phyloP scores from a whole-genome alignment of 2,797 vertebrate genomes.

The Loris lydekkerianus region DNA sequence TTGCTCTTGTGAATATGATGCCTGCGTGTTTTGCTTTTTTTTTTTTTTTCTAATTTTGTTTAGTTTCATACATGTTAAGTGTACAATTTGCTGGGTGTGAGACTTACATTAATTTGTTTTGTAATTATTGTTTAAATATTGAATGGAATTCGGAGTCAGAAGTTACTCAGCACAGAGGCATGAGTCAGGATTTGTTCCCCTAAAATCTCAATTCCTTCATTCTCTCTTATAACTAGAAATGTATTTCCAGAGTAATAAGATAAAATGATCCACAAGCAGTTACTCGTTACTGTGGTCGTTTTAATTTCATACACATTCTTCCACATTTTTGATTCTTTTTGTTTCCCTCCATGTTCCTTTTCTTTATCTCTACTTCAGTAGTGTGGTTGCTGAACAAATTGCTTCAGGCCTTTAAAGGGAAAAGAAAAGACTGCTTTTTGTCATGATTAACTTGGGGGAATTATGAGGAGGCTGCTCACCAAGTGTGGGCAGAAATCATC shows the following conservation, averaged over 20 bases:
- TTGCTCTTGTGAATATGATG: background rate
- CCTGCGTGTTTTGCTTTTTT: background rate
- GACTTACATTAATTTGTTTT: background rate
- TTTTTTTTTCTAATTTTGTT: background rate
- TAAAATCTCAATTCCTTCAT: background rate
- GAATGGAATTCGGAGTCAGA: conserved; percentile 16
- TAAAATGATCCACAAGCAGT: background rate
- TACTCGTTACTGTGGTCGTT: background rate
- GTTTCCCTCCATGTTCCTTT: conserved; percentile 62
- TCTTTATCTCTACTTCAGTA: conserved; percentile 74
- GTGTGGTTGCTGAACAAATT: conserved; percentile 74
- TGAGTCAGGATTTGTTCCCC: background rate
- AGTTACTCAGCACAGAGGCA: background rate
- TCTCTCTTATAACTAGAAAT: background rate
- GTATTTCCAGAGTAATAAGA: background rate
- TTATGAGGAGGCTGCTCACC: conserved; percentile 63
- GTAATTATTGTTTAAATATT: conserved; percentile 18
- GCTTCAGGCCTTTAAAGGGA: conserved; percentile 74
- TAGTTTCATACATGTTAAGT: background rate
- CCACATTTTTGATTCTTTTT: conserved; percentile 32
- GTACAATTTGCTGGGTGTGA: background rate
- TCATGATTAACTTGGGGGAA: conserved; percentile 77
- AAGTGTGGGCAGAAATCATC: conserved; percentile 65
- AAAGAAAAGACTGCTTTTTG: conserved; percentile 68
- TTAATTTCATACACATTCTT: conserved; percentile 60